Evolutionary conservation across 53 echinoderm and acorn worm genomes (phyloP).

Genomic region (Mesocentrotus franciscanus): DNA sequence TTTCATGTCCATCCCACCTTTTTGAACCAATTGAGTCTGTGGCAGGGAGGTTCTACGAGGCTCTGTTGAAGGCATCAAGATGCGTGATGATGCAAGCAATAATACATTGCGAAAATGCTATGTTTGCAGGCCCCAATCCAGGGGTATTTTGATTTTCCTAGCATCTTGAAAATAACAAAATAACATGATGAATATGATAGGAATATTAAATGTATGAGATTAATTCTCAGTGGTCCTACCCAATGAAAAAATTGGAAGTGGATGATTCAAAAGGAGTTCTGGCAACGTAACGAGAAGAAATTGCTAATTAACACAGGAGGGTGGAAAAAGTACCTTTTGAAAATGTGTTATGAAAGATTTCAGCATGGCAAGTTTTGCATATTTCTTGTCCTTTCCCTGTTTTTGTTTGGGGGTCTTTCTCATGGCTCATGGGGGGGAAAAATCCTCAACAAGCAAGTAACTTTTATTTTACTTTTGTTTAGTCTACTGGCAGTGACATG

Average conservation of each 20-base stretch:
- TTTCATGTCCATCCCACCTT: background rate
- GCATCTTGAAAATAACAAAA: background rate
- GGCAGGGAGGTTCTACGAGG: background rate
- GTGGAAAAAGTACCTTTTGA: no score
- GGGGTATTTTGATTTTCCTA: background rate
- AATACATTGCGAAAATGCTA: background rate
- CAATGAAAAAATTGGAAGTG: background rate
- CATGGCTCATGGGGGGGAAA: no score
- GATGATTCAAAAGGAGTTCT: background rate
- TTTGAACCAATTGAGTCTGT: background rate
- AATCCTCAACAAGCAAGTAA: no score
- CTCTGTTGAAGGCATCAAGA: slow-evolving; percentile 41
- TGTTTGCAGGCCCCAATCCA: background rate
- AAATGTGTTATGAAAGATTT: no score
- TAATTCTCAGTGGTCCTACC: background rate
- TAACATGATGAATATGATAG: background rate
- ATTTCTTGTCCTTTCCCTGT: no score
- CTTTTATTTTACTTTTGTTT: no score
- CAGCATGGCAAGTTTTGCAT: no score
- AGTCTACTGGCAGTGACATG: no score
- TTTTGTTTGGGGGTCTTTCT: no score
- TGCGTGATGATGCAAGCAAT: slow-evolving; percentile 48
- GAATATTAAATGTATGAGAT: background rate
- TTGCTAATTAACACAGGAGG: background rate
- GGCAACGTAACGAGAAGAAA: background rate